Evolutionary conservation across 1,140 invertebrate genomes (phyloP).

Genomic region (Heliothis subflexa): DNA sequence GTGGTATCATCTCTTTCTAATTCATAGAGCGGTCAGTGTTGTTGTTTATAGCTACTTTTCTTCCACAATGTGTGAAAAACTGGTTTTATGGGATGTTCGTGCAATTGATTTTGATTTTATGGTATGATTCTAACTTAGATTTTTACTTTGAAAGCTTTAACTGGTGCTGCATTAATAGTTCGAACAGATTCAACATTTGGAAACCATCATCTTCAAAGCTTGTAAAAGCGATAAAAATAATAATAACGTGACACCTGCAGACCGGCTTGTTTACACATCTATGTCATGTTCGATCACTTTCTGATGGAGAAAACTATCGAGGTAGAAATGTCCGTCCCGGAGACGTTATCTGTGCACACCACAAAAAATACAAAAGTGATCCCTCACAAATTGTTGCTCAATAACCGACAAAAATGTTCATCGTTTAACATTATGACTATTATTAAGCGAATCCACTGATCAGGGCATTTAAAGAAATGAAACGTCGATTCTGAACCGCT

Average conservation of each 20-base stretch:
- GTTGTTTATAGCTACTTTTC: constrained; percentile 25
- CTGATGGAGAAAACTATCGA: background rate
- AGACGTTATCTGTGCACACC: constrained; percentile 28
- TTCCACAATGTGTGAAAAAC: background rate
- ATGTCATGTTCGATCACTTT: too few species aligned
- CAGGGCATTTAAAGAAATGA: constrained; percentile 85
- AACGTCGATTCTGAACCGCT: constrained; percentile 78
- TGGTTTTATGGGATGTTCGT: background rate
- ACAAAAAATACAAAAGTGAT: constrained; percentile 39
- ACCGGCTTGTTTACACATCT: too few species aligned
- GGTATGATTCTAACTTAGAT: background rate
- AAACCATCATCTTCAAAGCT: too few species aligned
- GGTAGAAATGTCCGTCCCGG: background rate
- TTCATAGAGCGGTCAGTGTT: constrained; percentile 51
- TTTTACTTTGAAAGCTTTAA: background rate
- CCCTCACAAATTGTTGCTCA: constrained; percentile 46
- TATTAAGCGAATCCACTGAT: constrained; percentile 81
- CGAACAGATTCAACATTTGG: too few species aligned
- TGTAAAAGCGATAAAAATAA: too few species aligned
- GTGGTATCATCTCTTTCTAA: constrained; percentile 59
- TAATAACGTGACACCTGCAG: too few species aligned
- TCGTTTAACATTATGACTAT: constrained; percentile 81
- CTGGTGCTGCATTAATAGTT: background rate
- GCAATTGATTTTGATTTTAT: background rate
- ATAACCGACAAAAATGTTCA: constrained; percentile 69